Evolutionary conservation across 2,113 vertebrate species (phyloP).

Genomic region (Dipodomys ordii): DNA sequence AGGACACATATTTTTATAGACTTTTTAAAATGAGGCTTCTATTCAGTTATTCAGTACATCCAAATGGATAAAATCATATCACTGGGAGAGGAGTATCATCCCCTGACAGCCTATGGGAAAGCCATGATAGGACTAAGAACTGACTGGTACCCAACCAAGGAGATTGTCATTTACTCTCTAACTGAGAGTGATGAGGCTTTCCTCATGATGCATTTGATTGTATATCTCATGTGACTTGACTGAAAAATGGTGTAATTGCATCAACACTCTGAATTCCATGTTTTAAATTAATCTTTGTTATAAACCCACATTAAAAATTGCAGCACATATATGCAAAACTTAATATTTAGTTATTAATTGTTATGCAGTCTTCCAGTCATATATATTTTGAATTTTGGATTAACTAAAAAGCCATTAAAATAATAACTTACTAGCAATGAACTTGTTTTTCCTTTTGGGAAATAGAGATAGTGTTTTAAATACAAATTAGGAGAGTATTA

Average conservation of each 20-base stretch:
- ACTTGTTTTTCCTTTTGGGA: background rate
- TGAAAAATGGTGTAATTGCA: slow-evolving; percentile 6
- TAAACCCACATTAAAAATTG: background rate
- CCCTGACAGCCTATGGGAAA: background rate
- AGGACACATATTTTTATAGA: background rate
- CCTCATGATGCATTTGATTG: background rate
- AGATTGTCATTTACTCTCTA: background rate
- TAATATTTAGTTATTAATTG: background rate
- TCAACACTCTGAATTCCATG: background rate
- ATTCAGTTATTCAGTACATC: background rate
- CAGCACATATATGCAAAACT: background rate
- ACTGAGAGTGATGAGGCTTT: background rate
- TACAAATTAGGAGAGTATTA: background rate
- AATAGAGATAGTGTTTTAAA: background rate
- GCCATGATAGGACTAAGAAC: background rate
- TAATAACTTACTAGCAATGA: background rate
- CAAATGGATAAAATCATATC: background rate
- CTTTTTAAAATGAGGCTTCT: background rate
- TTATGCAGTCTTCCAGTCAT: background rate
- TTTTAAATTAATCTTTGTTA: slow-evolving; percentile 20
- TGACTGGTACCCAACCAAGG: background rate
- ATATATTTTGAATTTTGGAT: slow-evolving; percentile 41
- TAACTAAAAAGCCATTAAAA: slow-evolving; percentile 36
- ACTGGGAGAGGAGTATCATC: background rate
- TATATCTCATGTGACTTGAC: background rate